phyloP scores from a whole-genome alignment of 1,140 invertebrate species.

The Yoshiicerus persimilis region DNA sequence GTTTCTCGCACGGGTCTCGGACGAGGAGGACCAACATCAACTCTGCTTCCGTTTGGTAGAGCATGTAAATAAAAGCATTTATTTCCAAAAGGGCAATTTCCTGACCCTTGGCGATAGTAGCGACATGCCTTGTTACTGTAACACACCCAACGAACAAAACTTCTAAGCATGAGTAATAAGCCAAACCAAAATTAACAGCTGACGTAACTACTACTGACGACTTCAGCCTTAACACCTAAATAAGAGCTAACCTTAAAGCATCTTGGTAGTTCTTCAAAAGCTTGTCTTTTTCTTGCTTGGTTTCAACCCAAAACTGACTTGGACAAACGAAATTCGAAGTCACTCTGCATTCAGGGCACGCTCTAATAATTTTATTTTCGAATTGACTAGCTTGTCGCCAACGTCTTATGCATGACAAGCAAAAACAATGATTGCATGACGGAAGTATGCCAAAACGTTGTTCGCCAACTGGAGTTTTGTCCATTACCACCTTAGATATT shows the following conservation, averaged over 20 bases:
- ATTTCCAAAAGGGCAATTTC: slow-evolving; percentile 86
- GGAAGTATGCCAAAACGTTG: slow-evolving; percentile 85
- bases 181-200: too few relatives aligned
- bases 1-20: slow-evolving; percentile 59
- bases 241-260: slow-evolving; percentile 64
- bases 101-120: slow-evolving; percentile 78
- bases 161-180: too few relatives aligned
- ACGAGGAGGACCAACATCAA: slow-evolving; percentile 71
- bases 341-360: slow-evolving; percentile 84
- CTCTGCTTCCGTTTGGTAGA: slow-evolving; percentile 73
- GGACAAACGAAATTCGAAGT: slow-evolving; percentile 87
- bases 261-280: slow-evolving; percentile 78
- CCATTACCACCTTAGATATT: slow-evolving; percentile 63
- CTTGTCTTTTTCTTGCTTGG: slow-evolving; percentile 80
- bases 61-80: slow-evolving; percentile 90
- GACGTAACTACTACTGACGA: too few relatives aligned
- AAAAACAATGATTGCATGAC: slow-evolving; percentile 87
- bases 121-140: slow-evolving; percentile 79
- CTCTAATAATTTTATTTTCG: slow-evolving; percentile 79
- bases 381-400: slow-evolving; percentile 84
- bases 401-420: slow-evolving; percentile 81
- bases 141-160: too few relatives aligned
- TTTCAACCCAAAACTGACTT: slow-evolving; percentile 83
- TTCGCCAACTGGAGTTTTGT: slow-evolving; percentile 68
- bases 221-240: background rate